phyloP scores from a whole-genome alignment of 1,140 invertebrate species.

The Oncopeltus fasciatus region DNA sequence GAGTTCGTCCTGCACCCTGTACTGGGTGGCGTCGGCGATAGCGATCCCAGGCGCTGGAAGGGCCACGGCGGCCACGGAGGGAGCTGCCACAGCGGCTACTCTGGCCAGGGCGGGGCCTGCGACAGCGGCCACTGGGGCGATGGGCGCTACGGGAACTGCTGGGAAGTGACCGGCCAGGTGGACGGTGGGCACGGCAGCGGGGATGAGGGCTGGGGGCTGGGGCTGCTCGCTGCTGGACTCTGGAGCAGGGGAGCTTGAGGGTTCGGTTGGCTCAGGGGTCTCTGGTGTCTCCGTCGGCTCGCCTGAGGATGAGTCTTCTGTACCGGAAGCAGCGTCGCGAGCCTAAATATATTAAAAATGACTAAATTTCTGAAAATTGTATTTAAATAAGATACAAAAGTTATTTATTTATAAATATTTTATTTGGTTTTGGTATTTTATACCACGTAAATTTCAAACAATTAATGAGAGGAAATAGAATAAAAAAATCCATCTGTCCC shows the following conservation, averaged over 20 bases:
- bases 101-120: slow-evolving; percentile 24
- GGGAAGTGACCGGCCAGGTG: not conserved
- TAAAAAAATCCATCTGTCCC: no score
- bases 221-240: not conserved
- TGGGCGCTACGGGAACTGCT: not conserved
- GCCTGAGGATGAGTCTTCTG: slow-evolving; percentile 1
- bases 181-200: not conserved
- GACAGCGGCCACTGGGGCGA: not conserved
- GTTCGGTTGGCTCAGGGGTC: not conserved
- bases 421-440: no score
- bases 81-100: not conserved
- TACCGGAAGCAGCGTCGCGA: slow-evolving; percentile 23
- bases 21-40: slow-evolving; percentile 13
- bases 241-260: not conserved
- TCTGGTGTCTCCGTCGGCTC: not conserved
- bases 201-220: not conserved
- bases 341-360: no score
- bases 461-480: no score
- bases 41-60: slow-evolving; percentile 21
- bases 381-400: no score
- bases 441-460: no score
- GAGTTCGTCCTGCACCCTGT: slow-evolving; percentile 16
- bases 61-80: slow-evolving; percentile 3
- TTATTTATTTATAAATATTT: no score
- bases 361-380: no score